Percentiles rank a stretch among this genome's conserved stretches.
Conservation (phyloP, 35 echinoderm and acorn worm genomes). For the Ophioderma brevispina region DNA sequence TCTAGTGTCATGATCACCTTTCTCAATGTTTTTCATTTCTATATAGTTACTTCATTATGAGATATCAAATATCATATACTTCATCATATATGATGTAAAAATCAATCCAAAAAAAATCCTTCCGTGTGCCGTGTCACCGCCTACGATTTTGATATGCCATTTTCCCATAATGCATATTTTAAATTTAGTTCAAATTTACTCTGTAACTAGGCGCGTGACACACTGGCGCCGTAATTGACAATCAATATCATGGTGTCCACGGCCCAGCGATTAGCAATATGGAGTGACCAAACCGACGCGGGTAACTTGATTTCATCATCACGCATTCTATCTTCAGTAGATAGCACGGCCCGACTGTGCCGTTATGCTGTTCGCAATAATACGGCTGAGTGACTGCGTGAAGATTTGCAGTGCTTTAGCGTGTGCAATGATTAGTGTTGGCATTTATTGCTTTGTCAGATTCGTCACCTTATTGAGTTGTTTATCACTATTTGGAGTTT, state of each 20-base stretch:
- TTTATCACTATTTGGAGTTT: background rate
- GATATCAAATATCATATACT: too few species aligned
- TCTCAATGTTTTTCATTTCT: too few species aligned
- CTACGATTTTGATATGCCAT: too few species aligned
- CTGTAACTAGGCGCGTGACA: background rate
- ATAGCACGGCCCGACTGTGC: background rate
- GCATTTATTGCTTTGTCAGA: background rate
- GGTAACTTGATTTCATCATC: background rate
- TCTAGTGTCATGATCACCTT: too few species aligned
- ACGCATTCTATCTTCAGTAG: background rate
- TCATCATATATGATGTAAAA: too few species aligned
- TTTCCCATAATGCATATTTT: background rate
- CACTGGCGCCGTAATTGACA: background rate
- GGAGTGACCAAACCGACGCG: background rate
- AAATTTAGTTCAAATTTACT: background rate
- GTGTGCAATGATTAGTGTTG: background rate
- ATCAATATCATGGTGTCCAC: background rate
- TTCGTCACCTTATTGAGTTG: slow-evolving; percentile 10
- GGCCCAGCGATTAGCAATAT: background rate
- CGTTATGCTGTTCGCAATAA: background rate
- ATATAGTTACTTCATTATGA: too few species aligned
- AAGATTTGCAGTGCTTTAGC: background rate
- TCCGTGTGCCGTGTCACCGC: too few species aligned
- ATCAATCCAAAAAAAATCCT: too few species aligned
- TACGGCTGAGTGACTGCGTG: background rate